These are phyloP conservation scores for Bryconaethiops microstoma DNA, from an alignment of 2,797 vertebrate genomes.

Conservation along the genomic window DNA sequence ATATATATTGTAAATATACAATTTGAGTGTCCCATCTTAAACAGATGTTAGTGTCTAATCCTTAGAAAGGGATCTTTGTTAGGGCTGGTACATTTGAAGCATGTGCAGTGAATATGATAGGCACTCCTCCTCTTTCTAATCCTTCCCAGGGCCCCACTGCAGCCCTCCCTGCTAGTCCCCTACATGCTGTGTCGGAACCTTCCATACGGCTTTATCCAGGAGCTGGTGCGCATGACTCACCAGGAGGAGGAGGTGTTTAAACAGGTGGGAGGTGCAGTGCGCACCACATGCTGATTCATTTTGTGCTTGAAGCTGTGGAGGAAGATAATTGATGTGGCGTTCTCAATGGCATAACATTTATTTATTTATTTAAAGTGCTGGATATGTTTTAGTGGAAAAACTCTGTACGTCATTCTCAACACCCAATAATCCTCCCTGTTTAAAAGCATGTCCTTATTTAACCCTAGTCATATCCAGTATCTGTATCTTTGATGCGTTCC, in stretches of 20 bases:
- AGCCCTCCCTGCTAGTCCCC: constrained; percentile 94
- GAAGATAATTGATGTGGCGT: constrained; percentile 35
- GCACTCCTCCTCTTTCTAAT: constrained; percentile 33
- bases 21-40: no score
- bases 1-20: not conserved
- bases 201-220: constrained; percentile 96
- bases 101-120: constrained; percentile 20
- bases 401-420: not conserved
- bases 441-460: not conserved
- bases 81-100: not conserved
- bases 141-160: constrained; percentile 83
- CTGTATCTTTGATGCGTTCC: not conserved
- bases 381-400: constrained; percentile 8
- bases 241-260: constrained; percentile 95
- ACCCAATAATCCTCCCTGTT: not conserved
- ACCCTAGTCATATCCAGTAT: not conserved
- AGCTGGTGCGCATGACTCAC: constrained; percentile 93
- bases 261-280: constrained; percentile 79
- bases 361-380: not conserved
- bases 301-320: constrained; percentile 37
- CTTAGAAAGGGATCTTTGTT: not conserved
- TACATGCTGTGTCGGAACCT: constrained; percentile 99
- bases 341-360: not conserved
- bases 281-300: constrained; percentile 34
- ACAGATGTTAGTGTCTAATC: not conserved